Evolutionary conservation across 2,113 vertebrate genomes (phyloP), one percentile per base, ranked within the genome.

Genomic region (Planiliza haematocheilus): DNA sequence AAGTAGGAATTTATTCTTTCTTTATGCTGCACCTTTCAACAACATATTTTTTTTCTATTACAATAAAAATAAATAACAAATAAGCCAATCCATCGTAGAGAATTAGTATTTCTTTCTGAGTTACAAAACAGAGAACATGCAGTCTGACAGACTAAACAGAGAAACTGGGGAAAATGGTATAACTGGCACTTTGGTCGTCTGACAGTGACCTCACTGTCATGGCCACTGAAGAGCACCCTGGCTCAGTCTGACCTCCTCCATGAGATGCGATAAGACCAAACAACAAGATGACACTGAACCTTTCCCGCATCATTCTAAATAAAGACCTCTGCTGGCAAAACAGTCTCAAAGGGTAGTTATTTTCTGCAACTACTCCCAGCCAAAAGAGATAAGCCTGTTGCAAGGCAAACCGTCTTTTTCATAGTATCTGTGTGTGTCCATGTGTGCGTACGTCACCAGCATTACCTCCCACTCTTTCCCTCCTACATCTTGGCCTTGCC

Each of bases 1-100:
- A 89, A 87, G 89, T 89, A 88, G 59, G 83, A 86, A 92, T 94
- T 88, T 90, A 91, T 93, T 94, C 7, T 70, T 86, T 70, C 74
- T 81, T 77, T 50, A 74, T 64, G 41, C 9, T 71, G 55, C 46
- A 55, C 77, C 55, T 73, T 73, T 60, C 18, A 76, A 74, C 67
- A 73, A 75, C 63, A 63, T 81, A 7, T 70, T 70, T 77, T n/a
- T 79, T 43, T 46, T 59, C 43, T 79, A 74, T 45, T 30, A 88
- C 66, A 77, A 50, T 83, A 87, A 85, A 88, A 88, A 87, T 82
- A 70, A 74, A 77, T 86, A 58, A 74, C 70, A 84, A 77, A 66
- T 49, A 64, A 70, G 11, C 37, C 37, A 43, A 56, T 79, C 18
- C 81, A 46, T 79, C 42, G 65, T 66, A 67, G 21, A 73, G 30